Percentiles rank a stretch among this genome's conserved stretches.
These are phyloP conservation scores for Halcyon smyrnensis DNA, from an alignment of 2,797 vertebrate genomes.

Conservation along the genomic window DNA sequence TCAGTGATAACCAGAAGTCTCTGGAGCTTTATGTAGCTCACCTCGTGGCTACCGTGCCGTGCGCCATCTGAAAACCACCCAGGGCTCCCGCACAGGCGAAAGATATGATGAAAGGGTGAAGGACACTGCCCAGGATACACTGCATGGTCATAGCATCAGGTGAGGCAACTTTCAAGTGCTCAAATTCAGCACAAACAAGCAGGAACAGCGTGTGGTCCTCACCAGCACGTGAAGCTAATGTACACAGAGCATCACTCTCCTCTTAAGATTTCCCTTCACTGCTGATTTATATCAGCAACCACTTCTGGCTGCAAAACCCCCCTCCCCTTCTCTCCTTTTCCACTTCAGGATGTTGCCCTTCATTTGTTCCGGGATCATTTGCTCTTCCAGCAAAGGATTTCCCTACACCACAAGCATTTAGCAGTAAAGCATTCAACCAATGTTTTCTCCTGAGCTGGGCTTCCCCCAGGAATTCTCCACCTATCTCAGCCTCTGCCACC, in stretches of 20 bases:
- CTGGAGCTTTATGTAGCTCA: background rate
- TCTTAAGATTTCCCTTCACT: background rate
- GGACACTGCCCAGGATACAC: accelerated
- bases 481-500: background rate
- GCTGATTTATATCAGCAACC: background rate
- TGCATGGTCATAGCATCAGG: accelerated
- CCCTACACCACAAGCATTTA: background rate
- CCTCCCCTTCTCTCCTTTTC: background rate
- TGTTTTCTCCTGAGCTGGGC: accelerated
- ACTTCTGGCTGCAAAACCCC: background rate
- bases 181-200: accelerated
- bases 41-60: accelerated
- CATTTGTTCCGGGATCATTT: background rate
- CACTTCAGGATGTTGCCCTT: background rate
- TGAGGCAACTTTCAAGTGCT: accelerated
- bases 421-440: background rate
- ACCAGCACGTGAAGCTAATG: accelerated
- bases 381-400: background rate
- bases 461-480: background rate
- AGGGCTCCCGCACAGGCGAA: background rate
- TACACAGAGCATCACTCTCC: accelerated
- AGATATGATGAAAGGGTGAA: accelerated
- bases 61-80: background rate
- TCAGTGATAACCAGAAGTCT: background rate
- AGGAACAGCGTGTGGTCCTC: accelerated